phyloP scores from a whole-genome alignment of 2,888 invertebrate species.

The Epistrophella euchroma region DNA sequence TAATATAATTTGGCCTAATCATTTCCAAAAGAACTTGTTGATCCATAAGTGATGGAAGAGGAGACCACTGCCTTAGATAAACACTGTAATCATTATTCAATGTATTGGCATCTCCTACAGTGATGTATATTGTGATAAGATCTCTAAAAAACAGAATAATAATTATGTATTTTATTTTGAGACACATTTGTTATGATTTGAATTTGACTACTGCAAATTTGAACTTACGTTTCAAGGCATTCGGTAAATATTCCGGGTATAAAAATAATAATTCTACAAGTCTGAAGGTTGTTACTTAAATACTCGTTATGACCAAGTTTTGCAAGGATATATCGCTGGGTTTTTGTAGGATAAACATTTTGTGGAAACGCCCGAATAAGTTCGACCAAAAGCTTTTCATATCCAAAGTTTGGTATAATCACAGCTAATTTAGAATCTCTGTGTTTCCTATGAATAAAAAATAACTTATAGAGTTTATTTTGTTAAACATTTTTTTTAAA shows the following conservation, averaged over 20 bases:
- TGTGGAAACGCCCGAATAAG: constrained; percentile 46
- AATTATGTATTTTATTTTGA: neutral
- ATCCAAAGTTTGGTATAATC: constrained; percentile 56
- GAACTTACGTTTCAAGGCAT: constrained; percentile 47
- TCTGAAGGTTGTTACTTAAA: neutral
- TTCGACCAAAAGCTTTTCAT: constrained; percentile 46
- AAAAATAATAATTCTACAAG: constrained; percentile 28
- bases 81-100: constrained; percentile 31
- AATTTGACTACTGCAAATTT: neutral
- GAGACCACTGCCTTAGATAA: constrained; percentile 60
- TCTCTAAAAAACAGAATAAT: constrained; percentile 20
- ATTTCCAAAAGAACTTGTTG: constrained; percentile 48
- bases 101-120: constrained; percentile 14
- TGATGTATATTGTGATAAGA: constrained; percentile 45
- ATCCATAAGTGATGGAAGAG: constrained; percentile 58
- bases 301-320: constrained; percentile 41
- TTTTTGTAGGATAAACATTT: constrained; percentile 35
- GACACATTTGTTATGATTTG: neutral
- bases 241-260: constrained; percentile 42
- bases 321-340: constrained; percentile 39
- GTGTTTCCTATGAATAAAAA: constrained; percentile 22
- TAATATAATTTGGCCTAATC: constrained; percentile 44
- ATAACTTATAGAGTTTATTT: neutral
- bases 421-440: constrained; percentile 25
- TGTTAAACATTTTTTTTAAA: neutral